Evolutionary conservation across 2,888 invertebrate genomes (phyloP).

Genomic region (Osmoderma eremita): DNA sequence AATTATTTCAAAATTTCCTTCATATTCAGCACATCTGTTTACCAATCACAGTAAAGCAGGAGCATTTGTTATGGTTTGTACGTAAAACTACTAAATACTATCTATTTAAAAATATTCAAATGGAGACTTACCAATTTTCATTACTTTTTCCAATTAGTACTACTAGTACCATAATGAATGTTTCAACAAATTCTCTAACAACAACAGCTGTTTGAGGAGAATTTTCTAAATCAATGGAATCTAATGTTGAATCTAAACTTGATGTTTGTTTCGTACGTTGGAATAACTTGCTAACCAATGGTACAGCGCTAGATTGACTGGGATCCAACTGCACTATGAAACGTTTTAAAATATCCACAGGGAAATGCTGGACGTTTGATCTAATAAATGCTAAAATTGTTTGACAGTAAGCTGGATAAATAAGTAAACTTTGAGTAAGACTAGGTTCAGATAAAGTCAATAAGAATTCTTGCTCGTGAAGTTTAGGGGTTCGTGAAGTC

Average conservation of each 20-base stretch:
- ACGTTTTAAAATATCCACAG: constrained; percentile 60
- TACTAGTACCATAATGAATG: constrained; percentile 65
- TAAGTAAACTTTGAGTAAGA: constrained; percentile 59
- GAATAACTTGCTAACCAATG: constrained; percentile 61
- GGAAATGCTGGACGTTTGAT: constrained; percentile 55
- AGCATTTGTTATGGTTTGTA: too few relatives aligned
- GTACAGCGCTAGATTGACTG: constrained; percentile 67
- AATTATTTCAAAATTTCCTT: background rate
- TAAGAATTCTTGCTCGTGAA: constrained; percentile 57
- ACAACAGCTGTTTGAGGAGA: constrained; percentile 53
- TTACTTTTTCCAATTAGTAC: constrained; percentile 62
- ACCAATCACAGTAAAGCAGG: background rate
- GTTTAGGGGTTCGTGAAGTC: constrained; percentile 55
- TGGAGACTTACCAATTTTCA: constrained; percentile 49
- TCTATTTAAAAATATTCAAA: too few relatives aligned
- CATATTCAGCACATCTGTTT: background rate
- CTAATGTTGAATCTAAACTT: constrained; percentile 66
- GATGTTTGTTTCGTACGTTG: constrained; percentile 54
- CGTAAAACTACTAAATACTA: too few relatives aligned
- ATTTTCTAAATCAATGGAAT: constrained; percentile 63
- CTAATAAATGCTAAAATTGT: constrained; percentile 58
- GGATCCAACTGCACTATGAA: constrained; percentile 71
- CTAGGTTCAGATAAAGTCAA: constrained; percentile 60
- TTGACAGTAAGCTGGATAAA: constrained; percentile 57
- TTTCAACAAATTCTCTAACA: constrained; percentile 66